phyloP scores from a whole-genome alignment of 2,797 vertebrate genomes.

The Thamnophis elegans region DNA sequence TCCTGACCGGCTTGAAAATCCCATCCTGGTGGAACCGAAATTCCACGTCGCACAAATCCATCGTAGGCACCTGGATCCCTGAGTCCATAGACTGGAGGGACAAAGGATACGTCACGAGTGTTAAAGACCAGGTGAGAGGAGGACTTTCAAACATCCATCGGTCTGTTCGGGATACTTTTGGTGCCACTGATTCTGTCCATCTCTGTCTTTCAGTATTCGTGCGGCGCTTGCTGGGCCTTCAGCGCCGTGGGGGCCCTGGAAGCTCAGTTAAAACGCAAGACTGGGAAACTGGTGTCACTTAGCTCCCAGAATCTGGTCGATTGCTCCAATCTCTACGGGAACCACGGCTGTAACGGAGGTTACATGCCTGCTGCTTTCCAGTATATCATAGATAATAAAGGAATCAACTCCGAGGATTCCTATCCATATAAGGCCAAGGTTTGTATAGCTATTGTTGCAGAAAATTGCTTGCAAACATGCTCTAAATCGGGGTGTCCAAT shows the following conservation, averaged over 20 bases:
- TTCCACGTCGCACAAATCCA: not conserved
- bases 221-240: conserved; percentile 92
- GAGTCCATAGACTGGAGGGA: conserved; percentile 82
- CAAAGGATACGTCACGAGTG: conserved; percentile 78
- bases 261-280: conserved; percentile 80
- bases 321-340: conserved; percentile 78
- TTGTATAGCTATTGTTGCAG: conserved; percentile 9
- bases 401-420: conserved; percentile 78
- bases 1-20: conserved; percentile 60
- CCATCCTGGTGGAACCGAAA: conserved; percentile 59
- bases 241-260: conserved; percentile 87
- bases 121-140: conserved; percentile 85
- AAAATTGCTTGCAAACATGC: not conserved
- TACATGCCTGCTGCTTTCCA: conserved; percentile 75
- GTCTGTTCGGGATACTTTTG: not conserved
- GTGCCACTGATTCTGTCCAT: not conserved
- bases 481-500: not conserved
- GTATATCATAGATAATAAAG: conserved; percentile 85
- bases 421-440: conserved; percentile 86
- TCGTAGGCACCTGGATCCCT: conserved; percentile 43
- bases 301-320: conserved; percentile 91
- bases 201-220: conserved; percentile 70
- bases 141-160: not conserved
- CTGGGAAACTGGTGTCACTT: conserved; percentile 80
- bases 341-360: conserved; percentile 83